A percentile compares a stretch with the other conserved stretches of the same genome.
These are phyloP conservation scores for Mugil cephalus DNA, from an alignment of 2,113 vertebrate species.

Conservation along the genomic window DNA sequence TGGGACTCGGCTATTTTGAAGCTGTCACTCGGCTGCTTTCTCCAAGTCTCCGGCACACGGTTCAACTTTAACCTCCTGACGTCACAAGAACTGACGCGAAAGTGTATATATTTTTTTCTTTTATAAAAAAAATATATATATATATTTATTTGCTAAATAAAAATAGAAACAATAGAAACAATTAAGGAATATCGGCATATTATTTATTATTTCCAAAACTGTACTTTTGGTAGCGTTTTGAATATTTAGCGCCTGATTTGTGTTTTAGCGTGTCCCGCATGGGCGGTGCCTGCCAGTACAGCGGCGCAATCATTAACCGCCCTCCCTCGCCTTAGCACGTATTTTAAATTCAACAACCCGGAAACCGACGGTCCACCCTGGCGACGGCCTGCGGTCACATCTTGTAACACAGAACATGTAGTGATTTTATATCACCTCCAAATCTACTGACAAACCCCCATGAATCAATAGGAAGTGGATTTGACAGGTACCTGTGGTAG, in stretches of 20 bases:
- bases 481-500: conserved; percentile 35
- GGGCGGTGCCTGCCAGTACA: conserved; percentile 11
- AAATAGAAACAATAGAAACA: too few species aligned
- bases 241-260: background rate
- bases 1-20: background rate
- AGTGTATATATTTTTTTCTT: background rate
- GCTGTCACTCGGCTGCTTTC: conserved; percentile 9
- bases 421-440: conserved; percentile 1
- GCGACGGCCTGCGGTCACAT: background rate
- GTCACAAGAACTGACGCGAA: conserved; percentile 36
- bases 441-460: background rate
- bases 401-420: conserved; percentile 20
- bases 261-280: rapidly evolving
- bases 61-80: conserved; percentile 73
- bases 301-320: background rate
- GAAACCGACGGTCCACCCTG: conserved; percentile 16
- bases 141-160: too few species aligned
- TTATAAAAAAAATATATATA: too few species aligned
- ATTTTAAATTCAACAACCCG: conserved; percentile 33
- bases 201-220: background rate
- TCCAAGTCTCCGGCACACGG: background rate
- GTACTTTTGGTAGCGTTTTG: too few species aligned
- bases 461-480: conserved; percentile 14
- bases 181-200: background rate
- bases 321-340: background rate